phyloP scores from a whole-genome alignment of 1,140 invertebrate genomes.

The Marisa cornuarietis region DNA sequence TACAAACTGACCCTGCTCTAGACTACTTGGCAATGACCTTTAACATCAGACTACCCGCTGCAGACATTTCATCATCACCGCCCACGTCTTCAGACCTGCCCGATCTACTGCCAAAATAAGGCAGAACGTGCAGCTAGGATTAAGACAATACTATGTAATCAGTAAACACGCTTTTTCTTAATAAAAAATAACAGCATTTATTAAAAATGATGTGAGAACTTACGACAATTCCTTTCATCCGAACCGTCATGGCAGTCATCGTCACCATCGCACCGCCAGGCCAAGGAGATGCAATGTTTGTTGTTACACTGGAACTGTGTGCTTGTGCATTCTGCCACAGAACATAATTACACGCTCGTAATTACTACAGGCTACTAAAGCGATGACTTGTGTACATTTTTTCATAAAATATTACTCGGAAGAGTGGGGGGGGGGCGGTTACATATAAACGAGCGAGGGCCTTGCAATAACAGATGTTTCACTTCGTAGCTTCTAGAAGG shows the following conservation, averaged over 20 bases:
- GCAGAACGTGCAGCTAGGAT: background rate
- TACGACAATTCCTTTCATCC: constrained; percentile 49
- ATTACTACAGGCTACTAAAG: too few relatives aligned
- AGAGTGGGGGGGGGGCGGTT: too few relatives aligned
- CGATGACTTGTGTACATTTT: background rate
- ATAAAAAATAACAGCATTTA: background rate
- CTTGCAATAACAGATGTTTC: too few relatives aligned
- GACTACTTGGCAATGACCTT: background rate
- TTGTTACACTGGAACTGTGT: constrained; percentile 89
- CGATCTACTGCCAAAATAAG: background rate
- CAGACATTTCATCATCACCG: background rate
- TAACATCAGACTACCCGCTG: too few relatives aligned
- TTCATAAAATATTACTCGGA: too few relatives aligned
- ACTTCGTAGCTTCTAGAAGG: too few relatives aligned
- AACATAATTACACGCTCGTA: constrained; percentile 17
- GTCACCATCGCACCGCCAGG: constrained; percentile 97
- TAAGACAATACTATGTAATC: background rate
- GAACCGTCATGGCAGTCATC: constrained; percentile 90
- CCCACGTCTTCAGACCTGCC: background rate
- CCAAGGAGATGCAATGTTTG: constrained; percentile 89
- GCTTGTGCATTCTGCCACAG: constrained; percentile 59
- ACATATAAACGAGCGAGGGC: too few relatives aligned
- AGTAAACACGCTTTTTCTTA: background rate
- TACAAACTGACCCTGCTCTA: background rate
- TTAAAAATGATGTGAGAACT: constrained; percentile 7